phyloP scores from a whole-genome alignment of 2,113 vertebrate species.

The Bujurquina vittata region DNA sequence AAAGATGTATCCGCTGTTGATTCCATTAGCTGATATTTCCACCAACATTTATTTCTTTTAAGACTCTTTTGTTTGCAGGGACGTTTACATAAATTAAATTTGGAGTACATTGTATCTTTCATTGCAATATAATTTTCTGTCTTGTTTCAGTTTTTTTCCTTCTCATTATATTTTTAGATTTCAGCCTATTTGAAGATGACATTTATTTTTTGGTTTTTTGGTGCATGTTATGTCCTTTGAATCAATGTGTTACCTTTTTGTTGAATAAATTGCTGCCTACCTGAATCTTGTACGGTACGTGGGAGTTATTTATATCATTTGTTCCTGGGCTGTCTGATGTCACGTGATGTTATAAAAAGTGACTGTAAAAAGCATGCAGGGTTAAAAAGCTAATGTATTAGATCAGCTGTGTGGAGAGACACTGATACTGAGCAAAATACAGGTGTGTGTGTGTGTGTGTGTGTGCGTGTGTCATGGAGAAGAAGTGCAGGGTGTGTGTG shows the following conservation, averaged over 20 bases:
- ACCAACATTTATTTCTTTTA: background rate
- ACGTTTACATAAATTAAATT: background rate
- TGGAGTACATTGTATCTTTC: background rate
- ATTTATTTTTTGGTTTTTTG: background rate
- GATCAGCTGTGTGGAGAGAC: background rate
- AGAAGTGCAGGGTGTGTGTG: background rate
- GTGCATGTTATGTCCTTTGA: background rate
- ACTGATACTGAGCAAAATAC: background rate
- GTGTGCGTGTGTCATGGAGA: background rate
- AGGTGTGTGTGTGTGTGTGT: background rate
- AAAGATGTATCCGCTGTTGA: background rate
- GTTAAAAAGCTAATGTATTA: background rate
- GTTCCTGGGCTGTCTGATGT: background rate
- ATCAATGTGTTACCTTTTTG: background rate
- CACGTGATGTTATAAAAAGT: background rate
- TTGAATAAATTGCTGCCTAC: background rate
- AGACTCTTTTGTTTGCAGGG: background rate
- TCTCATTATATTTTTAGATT: background rate
- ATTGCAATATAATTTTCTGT: background rate
- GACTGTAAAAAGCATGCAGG: background rate
- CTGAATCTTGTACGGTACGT: fast-evolving
- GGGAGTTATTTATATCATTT: background rate
- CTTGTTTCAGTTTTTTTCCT: too few relatives aligned
- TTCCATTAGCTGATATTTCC: too few relatives aligned
- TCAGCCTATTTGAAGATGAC: background rate